Percentiles rank a stretch among this genome's conserved stretches.
Conservation (phyloP, 2,113 vertebrate genomes). For the Strix uralensis region DNA sequence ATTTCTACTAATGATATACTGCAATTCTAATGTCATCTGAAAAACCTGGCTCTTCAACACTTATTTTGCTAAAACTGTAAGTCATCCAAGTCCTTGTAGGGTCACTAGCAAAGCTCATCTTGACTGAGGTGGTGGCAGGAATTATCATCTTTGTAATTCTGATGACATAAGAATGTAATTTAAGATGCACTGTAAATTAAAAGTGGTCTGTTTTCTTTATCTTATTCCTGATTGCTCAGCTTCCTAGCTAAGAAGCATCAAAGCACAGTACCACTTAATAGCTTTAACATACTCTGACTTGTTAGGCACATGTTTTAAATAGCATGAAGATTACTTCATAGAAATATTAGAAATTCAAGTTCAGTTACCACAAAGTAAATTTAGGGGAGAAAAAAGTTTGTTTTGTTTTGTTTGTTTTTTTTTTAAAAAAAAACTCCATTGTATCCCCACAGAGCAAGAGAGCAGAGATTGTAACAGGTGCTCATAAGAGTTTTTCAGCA, state of each 20-base stretch:
- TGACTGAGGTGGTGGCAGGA: background rate
- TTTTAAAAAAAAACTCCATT: background rate
- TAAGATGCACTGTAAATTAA: background rate
- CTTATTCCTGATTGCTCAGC: background rate
- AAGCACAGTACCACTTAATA: background rate
- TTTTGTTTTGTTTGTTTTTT: too few relatives aligned
- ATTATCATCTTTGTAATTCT: background rate
- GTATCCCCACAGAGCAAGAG: background rate
- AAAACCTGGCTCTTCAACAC: background rate
- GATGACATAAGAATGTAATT: background rate
- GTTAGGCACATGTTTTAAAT: background rate
- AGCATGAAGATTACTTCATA: background rate
- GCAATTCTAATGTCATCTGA: background rate
- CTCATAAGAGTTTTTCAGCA: background rate
- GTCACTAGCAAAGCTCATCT: background rate
- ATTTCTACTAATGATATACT: background rate
- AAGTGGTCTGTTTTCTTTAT: background rate
- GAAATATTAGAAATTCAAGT: background rate
- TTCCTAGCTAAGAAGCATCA: background rate
- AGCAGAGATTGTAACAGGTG: background rate
- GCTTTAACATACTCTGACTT: background rate
- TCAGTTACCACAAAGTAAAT: background rate
- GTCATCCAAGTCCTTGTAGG: background rate
- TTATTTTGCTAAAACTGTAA: background rate
- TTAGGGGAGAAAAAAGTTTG: accelerated